Conservation (phyloP, 35 echinoderm and acorn worm genomes). For the Heliocidaris tuberculata region DNA sequence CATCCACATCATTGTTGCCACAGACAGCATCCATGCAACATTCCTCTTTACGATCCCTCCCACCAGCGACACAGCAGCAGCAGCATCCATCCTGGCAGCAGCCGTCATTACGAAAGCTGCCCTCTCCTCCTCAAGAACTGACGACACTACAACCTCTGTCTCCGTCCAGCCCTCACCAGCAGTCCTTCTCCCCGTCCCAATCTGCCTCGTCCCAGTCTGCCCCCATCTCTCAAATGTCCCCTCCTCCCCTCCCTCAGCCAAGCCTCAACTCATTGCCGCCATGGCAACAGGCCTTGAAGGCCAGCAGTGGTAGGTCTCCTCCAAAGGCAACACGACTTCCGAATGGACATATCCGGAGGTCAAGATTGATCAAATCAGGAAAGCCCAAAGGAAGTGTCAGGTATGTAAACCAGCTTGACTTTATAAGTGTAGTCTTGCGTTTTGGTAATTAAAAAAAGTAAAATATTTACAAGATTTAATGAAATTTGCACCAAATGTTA, state of each 20-base stretch:
- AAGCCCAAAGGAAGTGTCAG: conserved; percentile 40
- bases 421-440: no score
- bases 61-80: background rate
- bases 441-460: no score
- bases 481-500: no score
- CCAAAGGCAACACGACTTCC: background rate
- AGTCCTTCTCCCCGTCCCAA: background rate
- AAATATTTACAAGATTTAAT: no score
- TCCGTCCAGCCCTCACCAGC: background rate
- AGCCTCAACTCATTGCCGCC: conserved; percentile 43
- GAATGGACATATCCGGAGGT: conserved; percentile 32
- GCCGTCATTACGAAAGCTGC: background rate
- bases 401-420: background rate
- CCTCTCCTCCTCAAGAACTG: background rate
- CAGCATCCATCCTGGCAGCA: background rate
- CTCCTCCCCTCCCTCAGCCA: background rate
- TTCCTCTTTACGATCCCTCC: background rate
- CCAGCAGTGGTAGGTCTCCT: background rate
- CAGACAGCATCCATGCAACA: background rate
- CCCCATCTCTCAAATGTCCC: background rate
- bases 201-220: background rate
- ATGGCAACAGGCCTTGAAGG: conserved; percentile 22
- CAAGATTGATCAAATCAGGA: conserved; percentile 46
- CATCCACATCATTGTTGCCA: background rate
- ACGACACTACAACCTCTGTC: background rate